Conservation (phyloP, 2,888 invertebrate genomes). For the Calephelis perditalis region DNA sequence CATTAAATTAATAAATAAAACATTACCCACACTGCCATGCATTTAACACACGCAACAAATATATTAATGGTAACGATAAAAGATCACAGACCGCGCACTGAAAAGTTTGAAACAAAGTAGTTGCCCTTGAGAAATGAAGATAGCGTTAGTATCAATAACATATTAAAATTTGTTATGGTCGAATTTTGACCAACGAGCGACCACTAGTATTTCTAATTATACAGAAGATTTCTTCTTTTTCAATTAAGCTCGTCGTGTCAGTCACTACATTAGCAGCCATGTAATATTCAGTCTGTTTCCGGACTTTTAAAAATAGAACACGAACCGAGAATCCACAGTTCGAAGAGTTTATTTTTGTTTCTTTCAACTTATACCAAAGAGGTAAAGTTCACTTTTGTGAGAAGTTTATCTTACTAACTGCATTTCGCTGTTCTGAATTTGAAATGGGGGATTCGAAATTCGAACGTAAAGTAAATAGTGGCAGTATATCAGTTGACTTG, state of each 20-base stretch:
- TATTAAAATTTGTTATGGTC: too few species aligned
- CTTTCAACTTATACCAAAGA: conserved; percentile 10
- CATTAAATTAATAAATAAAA: too few species aligned
- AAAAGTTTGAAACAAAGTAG: too few species aligned
- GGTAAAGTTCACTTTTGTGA: conserved; percentile 13
- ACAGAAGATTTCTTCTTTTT: not conserved
- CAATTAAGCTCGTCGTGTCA: conserved; percentile 27
- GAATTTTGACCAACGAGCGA: too few species aligned
- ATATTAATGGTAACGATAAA: too few species aligned
- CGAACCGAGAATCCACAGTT: conserved; percentile 33
- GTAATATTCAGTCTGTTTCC: conserved; percentile 49
- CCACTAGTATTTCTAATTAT: too few species aligned
- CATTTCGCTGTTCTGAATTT: conserved; percentile 16
- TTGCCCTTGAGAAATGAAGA: too few species aligned
- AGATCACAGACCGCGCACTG: too few species aligned
- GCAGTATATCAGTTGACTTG: conserved; percentile 19
- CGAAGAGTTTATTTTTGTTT: conserved; percentile 13
- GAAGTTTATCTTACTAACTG: conserved; percentile 15
- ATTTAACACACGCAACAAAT: too few species aligned
- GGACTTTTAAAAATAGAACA: conserved; percentile 48
- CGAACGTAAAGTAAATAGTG: conserved; percentile 17
- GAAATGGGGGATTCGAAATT: conserved; percentile 18
- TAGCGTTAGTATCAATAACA: too few species aligned
- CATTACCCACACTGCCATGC: too few species aligned
- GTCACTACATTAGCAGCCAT: conserved; percentile 19